Percentiles rank a stretch among this genome's conserved stretches.
Evolutionary conservation across 2,797 vertebrate genomes (phyloP).

Genomic region (Hapalemur alaotrensis): DNA sequence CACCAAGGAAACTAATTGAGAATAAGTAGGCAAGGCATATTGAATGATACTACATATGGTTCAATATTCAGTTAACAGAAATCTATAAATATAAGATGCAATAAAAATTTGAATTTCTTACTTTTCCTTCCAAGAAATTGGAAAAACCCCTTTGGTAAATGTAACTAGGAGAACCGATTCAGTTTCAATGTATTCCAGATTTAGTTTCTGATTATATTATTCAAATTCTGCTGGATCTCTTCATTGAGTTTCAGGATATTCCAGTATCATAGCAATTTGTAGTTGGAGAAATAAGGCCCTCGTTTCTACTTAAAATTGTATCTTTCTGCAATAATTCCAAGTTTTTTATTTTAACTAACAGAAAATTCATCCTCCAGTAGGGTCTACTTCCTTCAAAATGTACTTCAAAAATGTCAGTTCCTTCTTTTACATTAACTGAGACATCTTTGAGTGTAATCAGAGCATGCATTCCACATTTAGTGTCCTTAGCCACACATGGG

Average conservation of each 20-base stretch:
- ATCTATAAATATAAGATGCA: slow-evolving; percentile 14
- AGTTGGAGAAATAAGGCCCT: neutral
- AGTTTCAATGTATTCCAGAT: neutral
- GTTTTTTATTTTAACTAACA: slow-evolving; percentile 26
- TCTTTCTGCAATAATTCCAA: neutral
- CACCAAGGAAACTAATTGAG: neutral
- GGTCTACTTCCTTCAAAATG: neutral
- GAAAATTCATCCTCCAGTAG: neutral
- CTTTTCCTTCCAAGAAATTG: slow-evolving; percentile 23
- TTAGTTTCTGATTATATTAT: neutral
- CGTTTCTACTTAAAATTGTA: neutral
- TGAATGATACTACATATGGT: neutral
- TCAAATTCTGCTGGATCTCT: neutral
- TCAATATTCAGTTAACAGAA: slow-evolving; percentile 20
- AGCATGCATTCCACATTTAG: neutral
- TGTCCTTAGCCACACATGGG: neutral
- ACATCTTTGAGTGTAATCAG: neutral
- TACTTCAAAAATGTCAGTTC: neutral
- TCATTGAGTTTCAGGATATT: neutral
- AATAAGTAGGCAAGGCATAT: neutral
- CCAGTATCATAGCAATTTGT: neutral
- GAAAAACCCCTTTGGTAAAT: neutral
- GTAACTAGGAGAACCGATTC: neutral
- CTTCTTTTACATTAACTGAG: neutral
- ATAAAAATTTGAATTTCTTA: slow-evolving; percentile 25